A percentile compares a stretch with the other conserved stretches of the same genome.
These are phyloP conservation scores for Campoplex nolae DNA, from an alignment of 2,888 invertebrate species.

Conservation along the genomic window DNA sequence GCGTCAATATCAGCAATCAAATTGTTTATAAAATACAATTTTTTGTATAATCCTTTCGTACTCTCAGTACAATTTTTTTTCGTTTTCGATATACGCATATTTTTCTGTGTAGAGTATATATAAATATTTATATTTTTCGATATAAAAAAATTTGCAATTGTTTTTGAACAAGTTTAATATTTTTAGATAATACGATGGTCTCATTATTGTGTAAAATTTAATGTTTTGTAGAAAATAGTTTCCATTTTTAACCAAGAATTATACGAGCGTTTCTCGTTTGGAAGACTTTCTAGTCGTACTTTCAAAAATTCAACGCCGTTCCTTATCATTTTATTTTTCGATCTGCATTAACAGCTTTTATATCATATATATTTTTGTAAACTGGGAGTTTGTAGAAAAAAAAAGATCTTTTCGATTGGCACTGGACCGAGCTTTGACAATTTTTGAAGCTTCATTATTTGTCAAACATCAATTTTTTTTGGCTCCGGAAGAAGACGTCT, in stretches of 20 bases:
- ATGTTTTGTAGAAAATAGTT: conserved; percentile 51
- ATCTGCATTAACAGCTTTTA: conserved; percentile 18
- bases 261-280: conserved; percentile 37
- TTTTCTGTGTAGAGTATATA: conserved; percentile 20
- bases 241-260: conserved; percentile 13
- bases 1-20: conserved; percentile 58
- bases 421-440: conserved; percentile 33
- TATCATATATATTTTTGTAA: conserved; percentile 36
- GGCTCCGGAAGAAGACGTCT: not conserved
- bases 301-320: conserved; percentile 4
- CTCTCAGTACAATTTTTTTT: conserved; percentile 50
- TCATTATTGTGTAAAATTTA: conserved; percentile 30
- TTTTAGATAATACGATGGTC: conserved; percentile 1
- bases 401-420: conserved; percentile 49
- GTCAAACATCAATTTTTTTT: not conserved
- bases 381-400: conserved; percentile 29
- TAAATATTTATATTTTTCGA: conserved; percentile 23
- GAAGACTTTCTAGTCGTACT: conserved; percentile 38
- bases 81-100: conserved; percentile 1
- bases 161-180: conserved; percentile 7
- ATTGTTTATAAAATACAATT: conserved; percentile 47
- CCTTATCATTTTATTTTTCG: not conserved
- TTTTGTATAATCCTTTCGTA: conserved; percentile 51
- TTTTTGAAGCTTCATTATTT: not conserved
- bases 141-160: conserved; percentile 14